phyloP scores from a whole-genome alignment of 1,140 invertebrate genomes.

The Planococcus citri region DNA sequence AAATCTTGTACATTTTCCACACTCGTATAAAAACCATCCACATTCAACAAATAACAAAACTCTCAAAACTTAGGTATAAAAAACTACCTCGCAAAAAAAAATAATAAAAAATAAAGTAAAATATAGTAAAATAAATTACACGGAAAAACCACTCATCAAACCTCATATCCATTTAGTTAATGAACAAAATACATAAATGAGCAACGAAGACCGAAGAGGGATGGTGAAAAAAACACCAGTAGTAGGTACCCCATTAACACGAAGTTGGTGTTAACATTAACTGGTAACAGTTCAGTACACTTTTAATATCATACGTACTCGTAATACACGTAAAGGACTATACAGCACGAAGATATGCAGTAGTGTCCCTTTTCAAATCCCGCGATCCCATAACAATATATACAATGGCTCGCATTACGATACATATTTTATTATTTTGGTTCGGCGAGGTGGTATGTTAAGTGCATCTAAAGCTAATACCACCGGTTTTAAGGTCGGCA shows the following conservation, averaged over 20 bases:
- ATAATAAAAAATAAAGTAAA: too few species aligned
- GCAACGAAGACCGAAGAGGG: too few species aligned
- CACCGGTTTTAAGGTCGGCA: not conserved
- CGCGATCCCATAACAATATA: slow-evolving; percentile 2
- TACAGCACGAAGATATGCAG: not conserved
- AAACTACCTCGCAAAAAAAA: too few species aligned
- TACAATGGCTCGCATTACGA: not conserved
- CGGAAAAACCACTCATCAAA: too few species aligned
- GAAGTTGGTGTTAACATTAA: not conserved
- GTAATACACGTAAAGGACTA: too few species aligned
- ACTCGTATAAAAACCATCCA: too few species aligned
- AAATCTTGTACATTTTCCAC: too few species aligned
- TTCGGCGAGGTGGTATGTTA: not conserved
- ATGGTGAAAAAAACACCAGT: not conserved
- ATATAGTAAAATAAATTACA: too few species aligned
- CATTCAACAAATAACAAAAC: too few species aligned
- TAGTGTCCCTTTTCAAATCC: slow-evolving; percentile 1
- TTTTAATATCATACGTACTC: not conserved
- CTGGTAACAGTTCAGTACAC: not conserved
- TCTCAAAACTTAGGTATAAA: too few species aligned
- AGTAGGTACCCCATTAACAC: not conserved
- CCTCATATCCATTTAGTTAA: too few species aligned
- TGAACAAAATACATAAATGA: not conserved
- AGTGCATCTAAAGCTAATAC: not conserved
- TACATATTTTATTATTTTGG: slow-evolving; percentile 1